Conservation (phyloP, 2,113 vertebrate species). For the rat (Rattus norvegicus) region GRCr8 NC_086020.1:24073001-24073500, state of each 20-base stretch:
- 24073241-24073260: constrained; percentile 28
- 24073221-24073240: neutral
- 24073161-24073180: neutral
- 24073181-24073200: constrained; percentile 5
- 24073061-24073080: neutral
- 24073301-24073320: neutral
- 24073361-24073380: neutral
- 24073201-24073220: neutral
- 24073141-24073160: neutral
- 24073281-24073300: neutral
- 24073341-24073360: neutral
- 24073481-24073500: neutral
- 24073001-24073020: neutral
- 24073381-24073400: neutral
- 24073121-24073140: constrained; percentile 8
- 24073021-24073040: neutral
- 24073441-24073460: neutral
- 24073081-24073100: constrained; percentile 1
- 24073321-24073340: neutral
- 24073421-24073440: neutral
- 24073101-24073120: constrained; percentile 6
- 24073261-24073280: constrained; percentile 5
- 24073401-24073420: neutral
- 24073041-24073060: neutral
- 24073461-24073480: neutral